Percentiles rank a stretch among this genome's conserved stretches.
These are phyloP conservation scores for Ametastegia equiseti DNA, from an alignment of 2,888 invertebrate species.

Conservation along the genomic window DNA sequence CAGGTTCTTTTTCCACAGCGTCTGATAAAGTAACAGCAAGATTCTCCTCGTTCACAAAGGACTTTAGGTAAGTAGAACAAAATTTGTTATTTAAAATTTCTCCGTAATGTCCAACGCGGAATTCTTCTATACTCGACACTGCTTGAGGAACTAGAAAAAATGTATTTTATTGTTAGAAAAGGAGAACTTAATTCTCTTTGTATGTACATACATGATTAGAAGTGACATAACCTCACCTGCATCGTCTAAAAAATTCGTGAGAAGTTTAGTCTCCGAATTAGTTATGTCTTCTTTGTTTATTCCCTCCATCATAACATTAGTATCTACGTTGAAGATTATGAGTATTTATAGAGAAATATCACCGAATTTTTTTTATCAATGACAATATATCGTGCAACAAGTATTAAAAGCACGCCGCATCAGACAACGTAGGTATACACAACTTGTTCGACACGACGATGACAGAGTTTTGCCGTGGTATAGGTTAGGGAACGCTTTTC, in stretches of 20 bases:
- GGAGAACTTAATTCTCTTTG: not conserved
- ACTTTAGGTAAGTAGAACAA: constrained; percentile 38
- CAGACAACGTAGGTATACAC: too few relatives aligned
- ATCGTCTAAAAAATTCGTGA: constrained; percentile 34
- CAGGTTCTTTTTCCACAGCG: constrained; percentile 52
- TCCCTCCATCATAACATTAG: not conserved
- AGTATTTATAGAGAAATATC: too few relatives aligned
- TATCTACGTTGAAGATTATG: too few relatives aligned
- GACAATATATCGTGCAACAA: too few relatives aligned
- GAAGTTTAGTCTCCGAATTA: constrained; percentile 31
- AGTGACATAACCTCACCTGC: constrained; percentile 31
- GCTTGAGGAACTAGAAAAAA: constrained; percentile 15
- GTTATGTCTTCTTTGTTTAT: not conserved
- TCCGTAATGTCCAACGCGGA: constrained; percentile 53
- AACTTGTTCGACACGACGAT: too few relatives aligned
- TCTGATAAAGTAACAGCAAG: constrained; percentile 55
- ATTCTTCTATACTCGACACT: constrained; percentile 40
- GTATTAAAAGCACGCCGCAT: too few relatives aligned
- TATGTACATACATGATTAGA: not conserved
- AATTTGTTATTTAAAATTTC: constrained; percentile 49
- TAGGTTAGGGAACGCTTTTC: too few relatives aligned
- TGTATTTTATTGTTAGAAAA: not conserved
- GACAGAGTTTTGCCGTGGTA: too few relatives aligned
- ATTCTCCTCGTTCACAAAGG: constrained; percentile 36
- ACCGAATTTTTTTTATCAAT: too few relatives aligned